Conservation (phyloP, 2,797 vertebrate genomes). For the Percopsis omiscomaycus region DNA sequence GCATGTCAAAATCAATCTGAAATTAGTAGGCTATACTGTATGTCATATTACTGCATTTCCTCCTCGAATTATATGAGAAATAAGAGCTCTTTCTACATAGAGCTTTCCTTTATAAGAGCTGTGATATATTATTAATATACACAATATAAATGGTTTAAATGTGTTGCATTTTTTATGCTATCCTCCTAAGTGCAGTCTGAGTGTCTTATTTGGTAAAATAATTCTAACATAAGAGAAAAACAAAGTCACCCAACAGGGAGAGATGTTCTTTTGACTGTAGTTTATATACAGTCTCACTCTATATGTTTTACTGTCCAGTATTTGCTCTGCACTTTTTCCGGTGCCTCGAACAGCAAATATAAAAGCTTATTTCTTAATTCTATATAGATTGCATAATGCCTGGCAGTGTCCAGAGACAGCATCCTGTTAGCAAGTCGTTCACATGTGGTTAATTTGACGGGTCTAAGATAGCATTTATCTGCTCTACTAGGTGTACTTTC, state of each 20-base stretch:
- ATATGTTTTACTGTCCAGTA: no score
- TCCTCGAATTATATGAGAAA: slow-evolving; percentile 23
- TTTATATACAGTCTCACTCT: not conserved
- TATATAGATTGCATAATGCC: no score
- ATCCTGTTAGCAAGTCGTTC: no score
- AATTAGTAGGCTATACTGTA: no score
- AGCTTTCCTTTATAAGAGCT: slow-evolving; percentile 27
- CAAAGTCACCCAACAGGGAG: not conserved
- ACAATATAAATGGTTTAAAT: slow-evolving; percentile 61
- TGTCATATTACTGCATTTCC: not conserved
- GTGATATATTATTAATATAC: slow-evolving; percentile 57
- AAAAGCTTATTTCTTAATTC: no score
- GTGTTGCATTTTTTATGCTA: slow-evolving; percentile 50
- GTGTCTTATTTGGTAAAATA: slow-evolving; percentile 3
- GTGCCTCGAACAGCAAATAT: no score
- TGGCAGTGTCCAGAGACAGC: no score
- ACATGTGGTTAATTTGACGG: no score
- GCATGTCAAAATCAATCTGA: no score
- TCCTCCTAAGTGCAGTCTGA: not conserved
- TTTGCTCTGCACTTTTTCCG: no score
- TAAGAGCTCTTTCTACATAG: not conserved
- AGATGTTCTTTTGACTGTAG: not conserved
- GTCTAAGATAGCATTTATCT: no score
- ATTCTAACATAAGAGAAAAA: not conserved
- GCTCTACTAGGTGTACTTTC: no score